Evolutionary conservation across 2,113 vertebrate species (phyloP).

Genomic region (Plectropomus leopardus): DNA sequence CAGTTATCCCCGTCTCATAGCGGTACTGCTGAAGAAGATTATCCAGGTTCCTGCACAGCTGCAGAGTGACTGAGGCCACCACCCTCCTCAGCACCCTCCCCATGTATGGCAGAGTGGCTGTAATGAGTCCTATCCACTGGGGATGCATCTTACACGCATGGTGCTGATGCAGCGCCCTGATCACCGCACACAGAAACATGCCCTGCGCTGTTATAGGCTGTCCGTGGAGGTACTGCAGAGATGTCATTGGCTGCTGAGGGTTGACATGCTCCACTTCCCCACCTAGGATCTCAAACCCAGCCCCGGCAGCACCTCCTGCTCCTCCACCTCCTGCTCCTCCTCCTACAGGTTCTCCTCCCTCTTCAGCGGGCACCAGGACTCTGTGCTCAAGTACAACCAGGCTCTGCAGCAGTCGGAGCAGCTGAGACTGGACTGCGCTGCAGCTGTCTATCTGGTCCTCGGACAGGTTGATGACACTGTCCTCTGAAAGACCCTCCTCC

Average conservation of each 20-base stretch:
- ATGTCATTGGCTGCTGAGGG: conserved; percentile 96
- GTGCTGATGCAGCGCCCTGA: conserved; percentile 95
- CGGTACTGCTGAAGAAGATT: conserved; percentile 97
- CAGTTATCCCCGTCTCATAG: conserved; percentile 93
- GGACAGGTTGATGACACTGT: conserved; percentile 96
- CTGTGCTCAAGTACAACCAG: conserved; percentile 95
- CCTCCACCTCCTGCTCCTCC: conserved; percentile 82
- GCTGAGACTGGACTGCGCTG: conserved; percentile 95
- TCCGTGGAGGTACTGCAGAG: conserved; percentile 95
- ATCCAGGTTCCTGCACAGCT: conserved; percentile 97
- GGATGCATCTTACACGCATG: conserved; percentile 98
- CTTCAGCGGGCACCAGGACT: conserved; percentile 92
- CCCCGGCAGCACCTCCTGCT: conserved; percentile 75
- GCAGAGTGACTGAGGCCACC: conserved; percentile 96
- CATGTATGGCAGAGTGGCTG: conserved; percentile 97
- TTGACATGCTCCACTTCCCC: conserved; percentile 94
- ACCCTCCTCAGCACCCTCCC: conserved; percentile 94
- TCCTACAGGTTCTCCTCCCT: conserved; percentile 83
- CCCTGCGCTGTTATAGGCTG: conserved; percentile 98
- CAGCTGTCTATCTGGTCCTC: conserved; percentile 96
- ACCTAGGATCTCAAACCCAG: conserved; percentile 91
- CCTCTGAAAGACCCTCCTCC: conserved; percentile 97
- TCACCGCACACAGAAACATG: conserved; percentile 98
- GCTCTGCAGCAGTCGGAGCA: conserved; percentile 93
- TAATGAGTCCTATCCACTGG: conserved; percentile 98